phyloP scores from a whole-genome alignment of 2,113 vertebrate species.

The Carettochelys insculpta region DNA sequence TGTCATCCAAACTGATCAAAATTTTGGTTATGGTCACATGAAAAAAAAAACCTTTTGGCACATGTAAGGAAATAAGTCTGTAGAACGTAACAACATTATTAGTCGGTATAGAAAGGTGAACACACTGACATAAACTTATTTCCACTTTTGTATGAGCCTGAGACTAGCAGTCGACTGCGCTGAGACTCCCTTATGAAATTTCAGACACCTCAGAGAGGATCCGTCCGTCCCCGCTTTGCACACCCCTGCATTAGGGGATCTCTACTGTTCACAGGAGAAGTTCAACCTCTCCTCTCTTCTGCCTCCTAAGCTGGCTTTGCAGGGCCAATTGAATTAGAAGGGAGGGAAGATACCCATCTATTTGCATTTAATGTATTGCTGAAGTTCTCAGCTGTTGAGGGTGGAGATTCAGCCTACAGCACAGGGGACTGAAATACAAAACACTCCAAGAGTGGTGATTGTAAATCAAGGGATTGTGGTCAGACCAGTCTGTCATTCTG shows the following conservation, averaged over 20 bases:
- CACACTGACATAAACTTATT: too few relatives aligned
- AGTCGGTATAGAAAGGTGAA: too few relatives aligned
- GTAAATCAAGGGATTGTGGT: conserved; percentile 49
- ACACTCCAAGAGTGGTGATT: conserved; percentile 18
- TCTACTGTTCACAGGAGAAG: neutral
- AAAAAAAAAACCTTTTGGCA: too few relatives aligned
- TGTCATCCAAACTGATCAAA: too few relatives aligned
- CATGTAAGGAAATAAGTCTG: too few relatives aligned
- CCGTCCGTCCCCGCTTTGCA: too few relatives aligned
- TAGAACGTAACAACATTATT: too few relatives aligned
- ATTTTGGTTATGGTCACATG: too few relatives aligned
- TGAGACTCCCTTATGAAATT: too few relatives aligned
- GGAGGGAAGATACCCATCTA: conserved; percentile 28
- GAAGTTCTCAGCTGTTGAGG: conserved; percentile 17
- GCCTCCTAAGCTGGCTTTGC: conserved; percentile 11
- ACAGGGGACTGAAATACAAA: neutral
- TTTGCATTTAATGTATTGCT: conserved; percentile 68
- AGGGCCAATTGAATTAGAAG: conserved; percentile 12
- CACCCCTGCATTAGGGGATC: conserved; percentile 26
- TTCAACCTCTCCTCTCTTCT: neutral
- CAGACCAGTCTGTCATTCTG: conserved; percentile 44
- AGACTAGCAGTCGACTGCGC: too few relatives aligned
- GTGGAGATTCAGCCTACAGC: conserved; percentile 1
- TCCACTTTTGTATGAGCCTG: too few relatives aligned
- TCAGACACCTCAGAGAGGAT: too few relatives aligned